Evolutionary conservation across 1,140 invertebrate genomes (phyloP).

Genomic region (Ceratina australensis): DNA sequence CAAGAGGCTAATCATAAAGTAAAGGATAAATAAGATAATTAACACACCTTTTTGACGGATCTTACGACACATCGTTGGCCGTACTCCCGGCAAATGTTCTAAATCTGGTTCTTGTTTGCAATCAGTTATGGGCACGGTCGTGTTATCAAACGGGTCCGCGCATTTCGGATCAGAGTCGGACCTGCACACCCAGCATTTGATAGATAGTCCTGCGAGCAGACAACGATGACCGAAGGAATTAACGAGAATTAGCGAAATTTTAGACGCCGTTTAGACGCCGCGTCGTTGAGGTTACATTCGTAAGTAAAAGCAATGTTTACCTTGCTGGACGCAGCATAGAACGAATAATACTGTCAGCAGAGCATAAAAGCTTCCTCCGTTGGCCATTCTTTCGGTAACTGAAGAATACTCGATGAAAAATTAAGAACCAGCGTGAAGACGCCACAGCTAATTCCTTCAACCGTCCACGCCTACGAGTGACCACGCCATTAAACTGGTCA

Average conservation of each 20-base stretch:
- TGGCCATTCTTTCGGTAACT: constrained; percentile 32
- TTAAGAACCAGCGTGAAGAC: constrained; percentile 5
- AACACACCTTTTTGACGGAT: constrained; percentile 92
- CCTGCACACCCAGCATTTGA: constrained; percentile 96
- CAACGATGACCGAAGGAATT: neutral
- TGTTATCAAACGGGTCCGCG: constrained; percentile 95
- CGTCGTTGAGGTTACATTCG: constrained; percentile 8
- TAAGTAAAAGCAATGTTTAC: constrained; percentile 18
- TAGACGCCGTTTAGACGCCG: neutral
- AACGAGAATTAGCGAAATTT: neutral
- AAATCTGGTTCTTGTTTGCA: constrained; percentile 85
- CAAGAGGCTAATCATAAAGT: neutral
- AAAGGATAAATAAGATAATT: neutral
- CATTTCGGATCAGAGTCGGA: constrained; percentile 94
- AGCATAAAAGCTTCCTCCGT: neutral
- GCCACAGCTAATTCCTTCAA: constrained; percentile 26
- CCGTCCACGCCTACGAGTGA: constrained; percentile 55
- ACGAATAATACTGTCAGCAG: constrained; percentile 32
- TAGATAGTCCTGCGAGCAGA: constrained; percentile 81
- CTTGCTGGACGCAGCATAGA: constrained; percentile 53
- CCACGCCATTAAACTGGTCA: constrained; percentile 10
- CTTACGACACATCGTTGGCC: constrained; percentile 94
- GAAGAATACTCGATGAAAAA: neutral
- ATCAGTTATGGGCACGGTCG: constrained; percentile 91
- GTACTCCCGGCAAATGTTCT: constrained; percentile 84